Conservation (phyloP, 2,113 vertebrate genomes). For the Calidris pugnax region DNA sequence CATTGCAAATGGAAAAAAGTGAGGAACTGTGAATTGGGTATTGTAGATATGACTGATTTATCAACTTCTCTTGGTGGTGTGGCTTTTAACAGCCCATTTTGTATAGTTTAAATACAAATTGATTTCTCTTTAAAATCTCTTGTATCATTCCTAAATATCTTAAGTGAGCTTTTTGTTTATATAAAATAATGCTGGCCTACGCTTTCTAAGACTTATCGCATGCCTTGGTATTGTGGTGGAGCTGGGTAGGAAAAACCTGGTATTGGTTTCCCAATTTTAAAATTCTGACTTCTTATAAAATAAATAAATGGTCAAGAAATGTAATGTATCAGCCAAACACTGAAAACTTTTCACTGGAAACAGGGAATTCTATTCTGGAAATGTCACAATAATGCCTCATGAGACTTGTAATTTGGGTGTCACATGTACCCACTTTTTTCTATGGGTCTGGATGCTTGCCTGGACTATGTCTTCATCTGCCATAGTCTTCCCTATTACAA, state of each 20-base stretch:
- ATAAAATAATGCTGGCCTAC: neutral
- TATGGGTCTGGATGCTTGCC: neutral
- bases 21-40: neutral
- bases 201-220: neutral
- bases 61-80: neutral
- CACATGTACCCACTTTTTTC: neutral
- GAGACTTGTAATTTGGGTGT: slow-evolving; percentile 32
- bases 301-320: neutral
- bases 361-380: neutral
- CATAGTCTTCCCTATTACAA: neutral
- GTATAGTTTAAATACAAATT: neutral
- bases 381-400: neutral
- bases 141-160: neutral
- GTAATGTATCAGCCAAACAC: neutral
- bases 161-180: neutral
- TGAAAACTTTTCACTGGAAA: neutral
- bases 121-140: neutral
- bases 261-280: neutral
- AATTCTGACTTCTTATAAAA: neutral
- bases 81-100: neutral
- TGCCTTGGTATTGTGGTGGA: neutral
- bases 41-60: neutral
- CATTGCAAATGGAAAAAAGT: neutral
- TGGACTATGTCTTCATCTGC: neutral
- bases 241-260: neutral